Evolutionary conservation across 2,113 vertebrate species (phyloP).

Genomic region (Podiceps cristatus): DNA sequence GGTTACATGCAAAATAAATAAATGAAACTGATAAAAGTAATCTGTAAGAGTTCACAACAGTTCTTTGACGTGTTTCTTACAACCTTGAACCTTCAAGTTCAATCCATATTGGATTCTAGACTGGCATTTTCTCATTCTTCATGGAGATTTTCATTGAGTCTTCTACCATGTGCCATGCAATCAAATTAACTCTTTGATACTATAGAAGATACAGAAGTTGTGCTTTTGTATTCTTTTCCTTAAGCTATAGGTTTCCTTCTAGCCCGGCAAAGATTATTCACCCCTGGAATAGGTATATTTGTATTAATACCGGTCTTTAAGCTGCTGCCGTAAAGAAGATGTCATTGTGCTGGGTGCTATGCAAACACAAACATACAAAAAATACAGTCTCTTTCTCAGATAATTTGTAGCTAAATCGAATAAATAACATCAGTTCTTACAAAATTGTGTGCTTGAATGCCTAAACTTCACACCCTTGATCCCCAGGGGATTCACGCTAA

Average conservation of each 20-base stretch:
- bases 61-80: not conserved
- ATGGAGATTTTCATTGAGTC: not conserved
- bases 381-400: not conserved
- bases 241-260: not conserved
- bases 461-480: not conserved
- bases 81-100: not conserved
- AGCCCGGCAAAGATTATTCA: not conserved
- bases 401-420: not conserved
- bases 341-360: accelerated
- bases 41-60: not conserved
- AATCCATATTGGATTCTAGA: not conserved
- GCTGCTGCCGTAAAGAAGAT: not conserved
- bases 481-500: not conserved
- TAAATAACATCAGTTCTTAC: not conserved
- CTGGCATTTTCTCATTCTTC: not conserved
- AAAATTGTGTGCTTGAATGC: not conserved
- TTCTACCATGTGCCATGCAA: not conserved
- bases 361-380: not conserved
- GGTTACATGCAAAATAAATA: not conserved
- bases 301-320: not conserved
- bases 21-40: not conserved
- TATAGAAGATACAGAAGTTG: not conserved
- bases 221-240: not conserved
- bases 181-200: not conserved
- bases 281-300: not conserved